Conservation (phyloP, 64 coral and sea anemone species). For the Stichodactyla helianthus region DNA sequence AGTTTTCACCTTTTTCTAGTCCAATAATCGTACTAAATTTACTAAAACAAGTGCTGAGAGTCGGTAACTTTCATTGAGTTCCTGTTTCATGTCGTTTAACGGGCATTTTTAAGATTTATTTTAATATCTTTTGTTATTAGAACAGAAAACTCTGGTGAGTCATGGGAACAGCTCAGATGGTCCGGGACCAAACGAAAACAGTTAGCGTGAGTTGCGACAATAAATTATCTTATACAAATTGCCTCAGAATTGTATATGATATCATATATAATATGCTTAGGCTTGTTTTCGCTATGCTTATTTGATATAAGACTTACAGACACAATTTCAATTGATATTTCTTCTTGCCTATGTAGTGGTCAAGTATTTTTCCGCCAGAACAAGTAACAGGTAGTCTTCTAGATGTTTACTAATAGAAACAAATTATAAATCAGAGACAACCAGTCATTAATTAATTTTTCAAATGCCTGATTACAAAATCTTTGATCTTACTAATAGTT, state of each 20-base stretch:
- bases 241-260: background rate
- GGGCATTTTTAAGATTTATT: too few species aligned
- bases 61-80: too few species aligned
- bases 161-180: slow-evolving; percentile 81
- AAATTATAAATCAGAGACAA: too few species aligned
- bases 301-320: background rate
- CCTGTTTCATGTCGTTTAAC: too few species aligned
- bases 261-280: background rate
- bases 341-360: slow-evolving; percentile 54
- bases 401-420: too few species aligned
- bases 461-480: too few species aligned
- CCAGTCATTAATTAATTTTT: too few species aligned
- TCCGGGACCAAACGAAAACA: slow-evolving; percentile 61
- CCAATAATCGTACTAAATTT: too few species aligned
- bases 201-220: slow-evolving; percentile 42
- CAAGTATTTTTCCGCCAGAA: slow-evolving; percentile 86
- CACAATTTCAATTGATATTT: background rate
- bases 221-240: background rate
- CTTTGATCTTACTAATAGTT: too few species aligned
- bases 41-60: too few species aligned
- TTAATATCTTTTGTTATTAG: too few species aligned
- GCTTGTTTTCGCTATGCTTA: background rate
- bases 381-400: slow-evolving; percentile 72
- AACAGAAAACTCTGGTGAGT: background rate
- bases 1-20: too few species aligned